phyloP scores from a whole-genome alignment of 1,140 invertebrate genomes.

The Aphaenogaster ashmeadi region DNA sequence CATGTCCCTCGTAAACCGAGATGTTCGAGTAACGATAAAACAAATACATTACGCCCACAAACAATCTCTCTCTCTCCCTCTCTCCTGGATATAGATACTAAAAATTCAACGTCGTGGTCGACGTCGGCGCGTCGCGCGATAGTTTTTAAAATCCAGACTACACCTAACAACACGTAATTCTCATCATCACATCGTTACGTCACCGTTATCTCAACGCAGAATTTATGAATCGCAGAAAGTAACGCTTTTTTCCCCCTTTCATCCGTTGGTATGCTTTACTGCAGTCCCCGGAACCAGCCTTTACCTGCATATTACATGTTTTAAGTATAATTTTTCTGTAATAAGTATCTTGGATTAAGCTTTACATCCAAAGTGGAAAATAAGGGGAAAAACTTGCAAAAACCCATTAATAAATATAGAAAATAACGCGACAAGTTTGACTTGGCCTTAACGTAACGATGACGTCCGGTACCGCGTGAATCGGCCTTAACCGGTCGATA shows the following conservation, averaged over 20 bases:
- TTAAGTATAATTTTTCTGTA: too few relatives aligned
- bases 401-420: too few relatives aligned
- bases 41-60: constrained; percentile 6
- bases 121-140: background rate
- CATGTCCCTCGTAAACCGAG: background rate
- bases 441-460: background rate
- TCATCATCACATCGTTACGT: background rate
- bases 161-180: background rate
- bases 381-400: too few relatives aligned
- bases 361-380: too few relatives aligned
- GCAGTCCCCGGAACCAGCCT: too few relatives aligned
- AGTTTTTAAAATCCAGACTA: background rate
- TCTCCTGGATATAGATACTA: background rate
- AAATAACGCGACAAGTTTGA: background rate
- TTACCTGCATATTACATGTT: too few relatives aligned
- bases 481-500: background rate
- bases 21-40: constrained; percentile 3
- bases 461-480: background rate
- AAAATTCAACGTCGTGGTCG: background rate
- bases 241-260: too few relatives aligned
- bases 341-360: too few relatives aligned
- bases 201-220: background rate
- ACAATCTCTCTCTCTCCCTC: background rate
- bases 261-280: too few relatives aligned
- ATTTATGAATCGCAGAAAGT: background rate